Evolutionary conservation across 2,113 vertebrate genomes (phyloP).

Genomic region (Burhinus oedicnemus): DNA sequence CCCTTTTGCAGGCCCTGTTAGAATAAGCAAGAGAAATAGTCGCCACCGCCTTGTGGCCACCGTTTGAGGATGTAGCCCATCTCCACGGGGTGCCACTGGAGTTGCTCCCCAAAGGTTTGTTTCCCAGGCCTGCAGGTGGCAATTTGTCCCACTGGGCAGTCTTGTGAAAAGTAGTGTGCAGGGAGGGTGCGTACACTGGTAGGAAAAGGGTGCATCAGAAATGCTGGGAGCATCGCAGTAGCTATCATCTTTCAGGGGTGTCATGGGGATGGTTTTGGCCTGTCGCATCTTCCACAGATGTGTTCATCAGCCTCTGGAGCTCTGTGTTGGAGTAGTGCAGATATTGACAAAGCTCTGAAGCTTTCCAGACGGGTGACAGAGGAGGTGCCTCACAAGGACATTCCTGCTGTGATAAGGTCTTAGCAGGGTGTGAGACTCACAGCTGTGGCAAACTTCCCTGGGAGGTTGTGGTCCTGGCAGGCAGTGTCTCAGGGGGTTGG

Average conservation of each 20-base stretch:
- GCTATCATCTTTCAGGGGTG: background rate
- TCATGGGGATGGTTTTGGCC: background rate
- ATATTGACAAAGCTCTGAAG: background rate
- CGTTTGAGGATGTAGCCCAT: rapidly evolving
- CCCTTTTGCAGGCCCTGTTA: background rate
- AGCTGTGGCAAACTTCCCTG: background rate
- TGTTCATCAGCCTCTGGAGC: background rate
- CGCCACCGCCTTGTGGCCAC: background rate
- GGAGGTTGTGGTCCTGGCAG: background rate
- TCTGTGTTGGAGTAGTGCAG: background rate
- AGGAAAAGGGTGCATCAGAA: too few species aligned
- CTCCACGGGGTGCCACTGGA: rapidly evolving
- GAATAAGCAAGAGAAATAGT: rapidly evolving
- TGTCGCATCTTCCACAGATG: background rate
- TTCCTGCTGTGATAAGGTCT: background rate
- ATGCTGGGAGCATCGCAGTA: background rate
- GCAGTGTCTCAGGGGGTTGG: background rate
- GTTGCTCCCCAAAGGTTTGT: background rate
- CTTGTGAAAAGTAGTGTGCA: background rate
- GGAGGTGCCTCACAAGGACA: background rate
- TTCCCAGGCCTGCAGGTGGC: background rate
- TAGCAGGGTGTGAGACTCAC: background rate
- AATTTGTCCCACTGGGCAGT: rapidly evolving
- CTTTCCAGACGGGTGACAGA: background rate
- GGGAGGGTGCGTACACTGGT: rapidly evolving